Conservation (phyloP, 2,797 vertebrate species). For the Setipinna tenuifilis region DNA sequence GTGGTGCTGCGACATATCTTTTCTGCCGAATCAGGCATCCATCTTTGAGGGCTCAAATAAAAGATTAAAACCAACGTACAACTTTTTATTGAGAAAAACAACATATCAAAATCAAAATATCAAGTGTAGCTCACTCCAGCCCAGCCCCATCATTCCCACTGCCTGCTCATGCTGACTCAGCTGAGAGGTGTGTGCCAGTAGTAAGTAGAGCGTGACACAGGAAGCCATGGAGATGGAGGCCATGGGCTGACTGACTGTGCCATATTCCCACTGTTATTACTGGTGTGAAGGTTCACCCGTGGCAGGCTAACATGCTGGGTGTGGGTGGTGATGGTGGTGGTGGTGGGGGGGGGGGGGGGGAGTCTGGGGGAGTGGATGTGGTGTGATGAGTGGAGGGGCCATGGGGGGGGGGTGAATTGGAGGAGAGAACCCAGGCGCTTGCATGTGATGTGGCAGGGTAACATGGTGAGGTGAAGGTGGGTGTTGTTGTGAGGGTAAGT, state of each 20-base stretch:
- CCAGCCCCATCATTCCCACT: not conserved
- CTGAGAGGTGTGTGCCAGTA: slow-evolving; percentile 26
- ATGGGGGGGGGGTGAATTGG: too few relatives aligned
- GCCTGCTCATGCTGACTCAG: not conserved
- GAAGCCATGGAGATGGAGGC: slow-evolving; percentile 30
- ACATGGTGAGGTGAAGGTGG: too few relatives aligned
- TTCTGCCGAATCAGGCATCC: not conserved
- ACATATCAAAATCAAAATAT: not conserved
- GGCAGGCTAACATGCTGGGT: not conserved
- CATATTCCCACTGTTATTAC: slow-evolving; percentile 37
- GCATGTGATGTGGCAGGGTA: too few relatives aligned
- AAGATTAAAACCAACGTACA: not conserved
- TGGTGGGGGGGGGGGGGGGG: not conserved
- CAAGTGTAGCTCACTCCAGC: not conserved
- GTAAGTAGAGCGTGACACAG: slow-evolving; percentile 40
- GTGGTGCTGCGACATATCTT: not conserved
- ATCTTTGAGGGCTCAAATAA: not conserved
- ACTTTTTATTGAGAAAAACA: not conserved
- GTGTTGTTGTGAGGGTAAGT: too few relatives aligned
- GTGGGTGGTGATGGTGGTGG: too few relatives aligned
- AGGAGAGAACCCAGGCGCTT: too few relatives aligned
- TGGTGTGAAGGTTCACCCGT: slow-evolving; percentile 12
- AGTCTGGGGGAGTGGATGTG: too few relatives aligned
- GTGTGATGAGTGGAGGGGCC: too few relatives aligned
- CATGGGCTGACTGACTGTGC: not conserved